Conservation (phyloP, 2,888 invertebrate genomes). For the Alcis repandata region DNA sequence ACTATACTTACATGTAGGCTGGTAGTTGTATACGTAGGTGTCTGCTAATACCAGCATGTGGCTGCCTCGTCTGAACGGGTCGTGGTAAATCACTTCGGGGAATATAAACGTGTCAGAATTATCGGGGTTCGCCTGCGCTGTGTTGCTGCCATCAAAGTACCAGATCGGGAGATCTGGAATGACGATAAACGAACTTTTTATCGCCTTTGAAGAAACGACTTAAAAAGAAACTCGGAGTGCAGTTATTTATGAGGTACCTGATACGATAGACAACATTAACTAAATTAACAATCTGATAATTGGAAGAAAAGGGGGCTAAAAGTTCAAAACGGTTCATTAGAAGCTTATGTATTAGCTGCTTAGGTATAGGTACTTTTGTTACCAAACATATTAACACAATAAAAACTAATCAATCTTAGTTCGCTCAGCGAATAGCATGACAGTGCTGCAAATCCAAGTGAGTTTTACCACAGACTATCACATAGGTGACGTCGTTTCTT, state of each 20-base stretch:
- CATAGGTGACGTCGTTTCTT: no score
- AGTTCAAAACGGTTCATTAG: no score
- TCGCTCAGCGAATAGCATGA: no score
- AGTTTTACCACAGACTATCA: no score
- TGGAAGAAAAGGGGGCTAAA: no score
- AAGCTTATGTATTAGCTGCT: no score
- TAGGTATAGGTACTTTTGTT: no score
- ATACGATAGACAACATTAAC: background rate
- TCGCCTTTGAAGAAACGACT: conserved; percentile 16
- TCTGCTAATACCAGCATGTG: conserved; percentile 93
- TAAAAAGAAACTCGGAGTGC: background rate
- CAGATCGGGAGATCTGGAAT: conserved; percentile 89
- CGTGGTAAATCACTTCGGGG: conserved; percentile 92
- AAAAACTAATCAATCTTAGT: no score
- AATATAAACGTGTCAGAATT: conserved; percentile 92
- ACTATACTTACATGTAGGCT: conserved; percentile 74
- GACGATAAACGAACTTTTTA: conserved; percentile 14
- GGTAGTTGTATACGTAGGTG: conserved; percentile 89
- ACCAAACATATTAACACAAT: no score
- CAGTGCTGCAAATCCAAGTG: no score
- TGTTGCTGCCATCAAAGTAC: conserved; percentile 92
- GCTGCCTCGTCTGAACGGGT: conserved; percentile 92
- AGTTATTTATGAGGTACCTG: conserved; percentile 1
- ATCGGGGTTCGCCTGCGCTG: conserved; percentile 88
- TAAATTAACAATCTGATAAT: no score